A percentile compares a stretch with the other conserved stretches of the same genome.
phyloP scores from a whole-genome alignment of 2,797 vertebrate genomes.

The Cirrhinus molitorella region DNA sequence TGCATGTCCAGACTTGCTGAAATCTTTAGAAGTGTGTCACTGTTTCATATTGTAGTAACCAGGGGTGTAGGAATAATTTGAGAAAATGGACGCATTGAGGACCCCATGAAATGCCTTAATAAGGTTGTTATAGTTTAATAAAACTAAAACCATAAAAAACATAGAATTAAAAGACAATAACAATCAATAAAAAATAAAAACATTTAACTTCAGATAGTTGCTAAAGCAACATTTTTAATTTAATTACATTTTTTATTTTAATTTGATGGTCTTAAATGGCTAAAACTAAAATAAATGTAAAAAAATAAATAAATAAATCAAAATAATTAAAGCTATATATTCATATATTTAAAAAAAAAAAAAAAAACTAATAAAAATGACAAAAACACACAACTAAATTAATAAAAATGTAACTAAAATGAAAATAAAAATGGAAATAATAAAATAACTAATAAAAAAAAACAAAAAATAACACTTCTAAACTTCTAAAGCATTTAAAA shows the following conservation, averaged over 20 bases:
- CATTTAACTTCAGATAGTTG: too few species aligned
- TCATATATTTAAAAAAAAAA: background rate
- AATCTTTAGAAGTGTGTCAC: slow-evolving; percentile 8
- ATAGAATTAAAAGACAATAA: too few species aligned
- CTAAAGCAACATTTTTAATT: too few species aligned
- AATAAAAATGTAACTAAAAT: background rate
- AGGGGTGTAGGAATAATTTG: background rate
- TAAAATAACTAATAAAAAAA: too few species aligned
- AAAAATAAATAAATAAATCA: too few species aligned
- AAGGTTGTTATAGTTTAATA: too few species aligned
- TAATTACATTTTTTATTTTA: background rate
- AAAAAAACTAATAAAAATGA: background rate
- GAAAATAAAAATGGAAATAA: background rate
- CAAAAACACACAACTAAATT: background rate
- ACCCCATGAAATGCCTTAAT: too few species aligned
- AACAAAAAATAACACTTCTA: too few species aligned
- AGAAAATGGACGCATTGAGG: too few species aligned
- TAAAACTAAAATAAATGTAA: background rate
- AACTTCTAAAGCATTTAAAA: too few species aligned
- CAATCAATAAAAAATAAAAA: too few species aligned
- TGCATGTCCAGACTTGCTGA: slow-evolving; percentile 17
- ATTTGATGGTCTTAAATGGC: background rate
- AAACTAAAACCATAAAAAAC: too few species aligned
- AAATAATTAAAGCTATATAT: background rate
- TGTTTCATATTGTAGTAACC: background rate